Percentiles rank a stretch among this genome's conserved stretches.
Conservation (phyloP, 2,797 vertebrate genomes). For the Mico argentatus region DNA sequence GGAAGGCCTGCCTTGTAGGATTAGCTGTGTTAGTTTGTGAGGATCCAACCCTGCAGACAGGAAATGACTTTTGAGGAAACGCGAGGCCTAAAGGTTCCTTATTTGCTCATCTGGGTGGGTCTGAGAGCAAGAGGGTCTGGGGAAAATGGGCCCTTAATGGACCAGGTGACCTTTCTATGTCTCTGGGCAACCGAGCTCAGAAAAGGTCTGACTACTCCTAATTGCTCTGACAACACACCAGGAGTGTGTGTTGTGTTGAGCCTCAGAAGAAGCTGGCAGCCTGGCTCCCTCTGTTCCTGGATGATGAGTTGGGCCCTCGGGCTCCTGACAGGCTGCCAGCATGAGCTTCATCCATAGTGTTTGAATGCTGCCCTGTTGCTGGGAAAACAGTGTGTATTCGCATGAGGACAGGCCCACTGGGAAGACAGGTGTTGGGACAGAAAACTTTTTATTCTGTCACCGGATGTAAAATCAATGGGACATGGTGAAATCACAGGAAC, state of each 20-base stretch:
- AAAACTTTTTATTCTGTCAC: constrained; percentile 60
- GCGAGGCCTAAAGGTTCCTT: neutral
- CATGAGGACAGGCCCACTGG: neutral
- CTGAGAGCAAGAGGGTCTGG: neutral
- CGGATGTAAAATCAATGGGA: constrained; percentile 59
- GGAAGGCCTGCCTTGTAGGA: neutral
- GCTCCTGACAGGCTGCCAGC: constrained; percentile 41
- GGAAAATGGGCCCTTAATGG: neutral
- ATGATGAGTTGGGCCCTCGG: neutral
- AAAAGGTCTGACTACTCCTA: neutral
- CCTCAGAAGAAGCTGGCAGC: neutral
- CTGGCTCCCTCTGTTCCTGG: neutral
- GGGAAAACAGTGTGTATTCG: neutral
- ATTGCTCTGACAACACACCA: neutral
- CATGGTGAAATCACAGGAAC: constrained; percentile 48
- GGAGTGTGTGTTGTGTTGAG: neutral
- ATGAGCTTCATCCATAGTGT: neutral
- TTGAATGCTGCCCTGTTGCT: neutral
- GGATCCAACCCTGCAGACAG: neutral
- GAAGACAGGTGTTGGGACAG: constrained; percentile 15
- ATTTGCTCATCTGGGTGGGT: neutral
- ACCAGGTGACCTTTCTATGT: neutral
- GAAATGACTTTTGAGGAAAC: neutral
- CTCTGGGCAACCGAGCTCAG: neutral
- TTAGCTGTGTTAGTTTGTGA: neutral